Evolutionary conservation across 2,888 invertebrate genomes (phyloP), one percentile per base, ranked within the genome.

Genomic region (Rhimphoctona megacephalus): DNA sequence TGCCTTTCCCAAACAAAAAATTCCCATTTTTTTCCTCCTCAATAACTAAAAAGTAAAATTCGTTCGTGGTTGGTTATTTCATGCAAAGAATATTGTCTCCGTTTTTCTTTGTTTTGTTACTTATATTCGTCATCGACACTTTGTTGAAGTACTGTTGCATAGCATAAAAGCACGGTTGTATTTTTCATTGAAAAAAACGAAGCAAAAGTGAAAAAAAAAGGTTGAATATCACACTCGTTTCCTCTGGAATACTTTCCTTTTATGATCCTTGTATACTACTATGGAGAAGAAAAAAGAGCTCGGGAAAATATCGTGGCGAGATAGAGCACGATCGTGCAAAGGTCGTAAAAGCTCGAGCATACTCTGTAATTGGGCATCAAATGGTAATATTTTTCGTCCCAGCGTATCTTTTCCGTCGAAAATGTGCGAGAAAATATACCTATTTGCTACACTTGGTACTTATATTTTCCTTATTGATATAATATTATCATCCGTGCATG

Each of bases 331-430:
- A 73, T 57, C 54, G 43, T 14, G 78, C 46, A 49, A 61, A 88
- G 87, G 83, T 76, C 76, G 85, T 87, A 89, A 90, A 90, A 89
- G 69, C 78, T 73, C 85, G 81, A 87, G 81, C 17, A 61, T 30
- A 80, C 91, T 87, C 91, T 92, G 92, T 92, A 93, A 93, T 93
- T 92, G 92, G 92, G 92, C 93, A 93, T 92, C 90, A 91, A 92
- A 92, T 89, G 89, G 87, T 90, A 86, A 92, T 92, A 93, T 92
- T 92, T 92, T 87, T 72, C 81, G 57, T 22, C 70, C 33, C 30
- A 46, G 36, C 49, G 67, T 70, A 22, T n/a, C 11, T 30, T 39
- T 76, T 22, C 30, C 25, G 0, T 33, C 22, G 57, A 14, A 6
- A 33, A 52, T 52, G 57, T 43, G 74, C 25, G 39, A 74, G 33